Conservation (phyloP, 2,888 invertebrate genomes). For the Pantelozetes paolii region DNA sequence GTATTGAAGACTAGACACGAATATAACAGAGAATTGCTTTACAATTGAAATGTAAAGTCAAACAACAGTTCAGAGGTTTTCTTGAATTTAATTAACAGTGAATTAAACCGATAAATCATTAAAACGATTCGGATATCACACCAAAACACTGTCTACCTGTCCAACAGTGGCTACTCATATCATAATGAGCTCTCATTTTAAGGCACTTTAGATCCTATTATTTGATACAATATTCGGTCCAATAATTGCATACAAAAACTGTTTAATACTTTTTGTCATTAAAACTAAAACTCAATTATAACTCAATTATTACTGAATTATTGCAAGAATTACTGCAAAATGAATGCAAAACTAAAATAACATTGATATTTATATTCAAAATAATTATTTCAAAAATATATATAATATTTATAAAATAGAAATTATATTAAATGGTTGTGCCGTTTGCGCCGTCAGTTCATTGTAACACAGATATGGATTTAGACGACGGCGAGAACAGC, state of each 20-base stretch:
- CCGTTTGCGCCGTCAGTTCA: slow-evolving; percentile 33
- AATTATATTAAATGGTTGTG: not conserved
- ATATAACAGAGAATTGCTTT: slow-evolving; percentile 2
- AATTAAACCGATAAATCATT: not conserved
- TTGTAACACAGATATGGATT: slow-evolving; percentile 49
- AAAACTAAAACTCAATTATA: slow-evolving; percentile 1
- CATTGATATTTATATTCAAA: not conserved
- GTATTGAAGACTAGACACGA: slow-evolving; percentile 17
- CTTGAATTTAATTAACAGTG: not conserved
- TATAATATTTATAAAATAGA: slow-evolving; percentile 1
- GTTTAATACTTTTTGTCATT: slow-evolving; percentile 2
- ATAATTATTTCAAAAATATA: slow-evolving; percentile 10
- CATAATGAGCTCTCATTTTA: slow-evolving; percentile 18
- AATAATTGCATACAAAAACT: not conserved
- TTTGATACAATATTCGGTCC: not conserved
- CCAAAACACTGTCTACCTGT: not conserved
- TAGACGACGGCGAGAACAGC: slow-evolving; percentile 47
- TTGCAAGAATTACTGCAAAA: no score
- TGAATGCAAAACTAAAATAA: slow-evolving; percentile 2
- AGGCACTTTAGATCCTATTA: not conserved
- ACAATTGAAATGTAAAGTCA: not conserved
- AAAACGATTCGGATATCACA: not conserved
- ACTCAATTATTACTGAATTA: no score
- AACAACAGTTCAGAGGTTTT: slow-evolving; percentile 14
- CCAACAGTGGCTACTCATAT: not conserved